Percentiles rank a stretch among this genome's conserved stretches.
Conservation (phyloP, 2,797 vertebrate genomes). For the Pseudopleuronectes americanus region DNA sequence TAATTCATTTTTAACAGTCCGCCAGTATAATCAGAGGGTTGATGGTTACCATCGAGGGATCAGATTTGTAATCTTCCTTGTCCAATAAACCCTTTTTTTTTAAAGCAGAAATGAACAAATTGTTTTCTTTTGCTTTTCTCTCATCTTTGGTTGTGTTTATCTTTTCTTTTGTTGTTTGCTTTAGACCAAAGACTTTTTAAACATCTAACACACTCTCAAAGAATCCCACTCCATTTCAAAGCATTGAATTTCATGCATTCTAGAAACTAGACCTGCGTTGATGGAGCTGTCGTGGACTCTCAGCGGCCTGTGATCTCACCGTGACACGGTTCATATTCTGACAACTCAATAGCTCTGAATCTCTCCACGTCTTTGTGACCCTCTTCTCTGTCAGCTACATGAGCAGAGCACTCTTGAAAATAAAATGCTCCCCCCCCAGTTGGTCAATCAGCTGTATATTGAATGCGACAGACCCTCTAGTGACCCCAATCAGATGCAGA, state of each 20-base stretch:
- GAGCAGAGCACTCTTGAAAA: slow-evolving; percentile 11
- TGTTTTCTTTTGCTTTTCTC: slow-evolving; percentile 44
- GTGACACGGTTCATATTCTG: slow-evolving; percentile 16
- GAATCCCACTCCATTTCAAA: slow-evolving; percentile 20
- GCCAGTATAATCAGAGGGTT: slow-evolving; percentile 56
- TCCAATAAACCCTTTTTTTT: slow-evolving; percentile 82
- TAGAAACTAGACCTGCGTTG: slow-evolving; percentile 20
- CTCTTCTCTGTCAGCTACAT: slow-evolving; percentile 28
- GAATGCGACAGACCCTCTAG: slow-evolving; percentile 63
- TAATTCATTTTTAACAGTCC: slow-evolving; percentile 53
- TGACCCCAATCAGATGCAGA: slow-evolving; percentile 74
- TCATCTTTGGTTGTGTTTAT: slow-evolving; percentile 21
- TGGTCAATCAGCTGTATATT: slow-evolving; percentile 66
- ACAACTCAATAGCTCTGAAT: slow-evolving; percentile 28
- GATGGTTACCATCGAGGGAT: slow-evolving; percentile 61
- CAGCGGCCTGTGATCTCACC: slow-evolving; percentile 34
- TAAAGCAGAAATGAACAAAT: slow-evolving; percentile 50
- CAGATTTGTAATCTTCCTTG: slow-evolving; percentile 74
- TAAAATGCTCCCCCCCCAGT: slow-evolving; percentile 41
- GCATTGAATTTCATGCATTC: slow-evolving; percentile 23
- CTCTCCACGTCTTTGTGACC: slow-evolving; percentile 17
- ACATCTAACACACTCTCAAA: slow-evolving; percentile 25
- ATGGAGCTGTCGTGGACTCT: slow-evolving; percentile 38
- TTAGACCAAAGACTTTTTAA: slow-evolving; percentile 31
- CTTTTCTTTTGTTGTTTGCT: neutral